phyloP scores from a whole-genome alignment of 2,113 vertebrate species.

The Gallinago jamesoni region DNA sequence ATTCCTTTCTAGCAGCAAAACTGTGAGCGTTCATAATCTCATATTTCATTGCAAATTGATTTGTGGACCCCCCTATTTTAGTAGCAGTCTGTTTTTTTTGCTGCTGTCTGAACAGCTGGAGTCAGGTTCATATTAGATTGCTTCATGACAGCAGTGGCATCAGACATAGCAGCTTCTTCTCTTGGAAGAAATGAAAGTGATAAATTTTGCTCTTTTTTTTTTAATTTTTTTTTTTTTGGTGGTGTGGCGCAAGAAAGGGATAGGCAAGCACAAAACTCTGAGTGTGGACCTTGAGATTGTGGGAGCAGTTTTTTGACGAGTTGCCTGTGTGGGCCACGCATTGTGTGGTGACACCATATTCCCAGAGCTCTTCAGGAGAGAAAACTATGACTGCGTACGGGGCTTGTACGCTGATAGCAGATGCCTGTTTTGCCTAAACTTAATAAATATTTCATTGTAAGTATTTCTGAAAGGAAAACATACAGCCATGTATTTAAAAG shows the following conservation, averaged over 20 bases:
- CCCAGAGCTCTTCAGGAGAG: neutral
- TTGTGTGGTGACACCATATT: neutral
- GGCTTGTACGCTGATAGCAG: neutral
- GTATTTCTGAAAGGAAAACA: neutral
- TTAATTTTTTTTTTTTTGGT: neutral
- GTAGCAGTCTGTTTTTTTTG: neutral
- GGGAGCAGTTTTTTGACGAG: neutral
- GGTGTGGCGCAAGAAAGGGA: neutral
- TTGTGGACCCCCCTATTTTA: neutral
- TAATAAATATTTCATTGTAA: constrained; percentile 29
- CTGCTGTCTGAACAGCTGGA: neutral
- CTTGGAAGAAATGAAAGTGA: neutral
- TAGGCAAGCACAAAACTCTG: neutral
- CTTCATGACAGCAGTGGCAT: neutral
- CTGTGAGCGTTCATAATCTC: neutral
- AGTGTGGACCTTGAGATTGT: neutral
- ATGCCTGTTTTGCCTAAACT: constrained; percentile 34
- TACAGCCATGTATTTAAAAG: neutral
- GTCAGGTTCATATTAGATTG: neutral
- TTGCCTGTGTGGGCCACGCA: neutral
- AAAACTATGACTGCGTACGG: neutral
- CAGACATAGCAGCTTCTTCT: neutral
- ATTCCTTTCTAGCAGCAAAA: neutral
- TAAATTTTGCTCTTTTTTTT: neutral
- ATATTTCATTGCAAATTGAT: neutral